Base-by-base conservation (phyloP, 2,113 vertebrate genomes). In the Cercocebus atys region DNA sequence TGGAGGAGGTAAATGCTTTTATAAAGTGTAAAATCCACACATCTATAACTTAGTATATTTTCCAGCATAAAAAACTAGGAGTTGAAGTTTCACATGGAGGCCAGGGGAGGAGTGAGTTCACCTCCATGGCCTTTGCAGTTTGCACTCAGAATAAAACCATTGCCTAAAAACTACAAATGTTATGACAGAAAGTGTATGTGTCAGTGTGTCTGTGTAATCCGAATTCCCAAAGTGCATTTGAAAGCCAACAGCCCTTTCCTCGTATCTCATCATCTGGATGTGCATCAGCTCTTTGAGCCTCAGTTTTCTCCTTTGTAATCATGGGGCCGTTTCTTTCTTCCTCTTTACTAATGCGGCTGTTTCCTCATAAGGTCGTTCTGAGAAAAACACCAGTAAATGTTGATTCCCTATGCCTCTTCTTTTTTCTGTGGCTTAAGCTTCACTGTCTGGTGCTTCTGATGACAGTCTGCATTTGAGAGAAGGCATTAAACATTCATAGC, bases 401-500 rank as follows among this genome's bases (percentile, higher is more conserved):
- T 73, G 40, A 22, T 83, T 95, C 68, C 8, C 70, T 82, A 35
- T 82, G 27, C 43, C 38, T 95, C 68, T 55, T 93, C 85, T 38
- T 92, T 92, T 22, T 57, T 93, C 92, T 85, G 96, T 98, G 97
- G 98, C 87, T 98, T 98, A 97, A 96, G 96, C 95, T 97, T 97
- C 97, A 47, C 94, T 94, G 97, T 88, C 95, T 98, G 97, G 98
- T 97, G 97, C 93, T 89, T 98, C 98, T 94, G 90, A 98, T 91
- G 98, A 98, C 96, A 97, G 94, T 88, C 97, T 96, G 96, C 97
- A 92, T 91, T 64, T 92, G 97, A 98, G 97, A 98, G 96, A 95
- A 93, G 95, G 96, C 88, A 97, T 98, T 97, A 98, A 98, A 98
- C 97, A 98, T 98, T 98, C 97, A 98, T 93, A 61, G 97, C 93